Conservation (phyloP, 2,888 invertebrate species). For the Cerastis rubricosa region DNA sequence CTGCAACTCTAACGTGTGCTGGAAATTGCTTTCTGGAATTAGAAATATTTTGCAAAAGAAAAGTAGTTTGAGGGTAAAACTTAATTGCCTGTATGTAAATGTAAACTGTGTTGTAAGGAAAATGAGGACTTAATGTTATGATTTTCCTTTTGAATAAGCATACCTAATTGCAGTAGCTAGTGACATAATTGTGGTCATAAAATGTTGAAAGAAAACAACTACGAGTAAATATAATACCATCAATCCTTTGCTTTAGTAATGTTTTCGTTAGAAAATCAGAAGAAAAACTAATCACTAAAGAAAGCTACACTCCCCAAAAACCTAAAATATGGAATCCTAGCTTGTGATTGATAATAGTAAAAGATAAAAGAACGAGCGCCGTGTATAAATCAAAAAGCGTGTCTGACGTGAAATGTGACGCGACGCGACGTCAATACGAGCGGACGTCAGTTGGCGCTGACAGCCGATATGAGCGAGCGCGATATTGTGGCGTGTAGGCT, state of each 20-base stretch:
- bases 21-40: slow-evolving; percentile 33
- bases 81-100: slow-evolving; percentile 15
- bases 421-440: slow-evolving; percentile 63
- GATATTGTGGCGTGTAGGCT: slow-evolving; percentile 57
- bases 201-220: slow-evolving; percentile 14
- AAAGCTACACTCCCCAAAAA: neutral
- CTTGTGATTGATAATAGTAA: slow-evolving; percentile 39
- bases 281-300: neutral
- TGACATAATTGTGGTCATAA: neutral
- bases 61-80: neutral
- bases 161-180: neutral
- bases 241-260: neutral
- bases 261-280: neutral
- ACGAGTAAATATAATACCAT: neutral
- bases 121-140: slow-evolving; percentile 10
- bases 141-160: neutral
- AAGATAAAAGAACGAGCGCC: slow-evolving; percentile 48
- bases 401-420: slow-evolving; percentile 61
- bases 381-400: slow-evolving; percentile 63
- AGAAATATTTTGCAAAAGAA: slow-evolving; percentile 26
- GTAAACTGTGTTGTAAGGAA: slow-evolving; percentile 1
- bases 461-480: slow-evolving; percentile 60
- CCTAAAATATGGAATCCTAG: slow-evolving; percentile 11
- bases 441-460: slow-evolving; percentile 65
- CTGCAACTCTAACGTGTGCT: slow-evolving; percentile 45